Conservation (phyloP, 92 coral and sea anemone species). For the Phenganax subtilis region DNA sequence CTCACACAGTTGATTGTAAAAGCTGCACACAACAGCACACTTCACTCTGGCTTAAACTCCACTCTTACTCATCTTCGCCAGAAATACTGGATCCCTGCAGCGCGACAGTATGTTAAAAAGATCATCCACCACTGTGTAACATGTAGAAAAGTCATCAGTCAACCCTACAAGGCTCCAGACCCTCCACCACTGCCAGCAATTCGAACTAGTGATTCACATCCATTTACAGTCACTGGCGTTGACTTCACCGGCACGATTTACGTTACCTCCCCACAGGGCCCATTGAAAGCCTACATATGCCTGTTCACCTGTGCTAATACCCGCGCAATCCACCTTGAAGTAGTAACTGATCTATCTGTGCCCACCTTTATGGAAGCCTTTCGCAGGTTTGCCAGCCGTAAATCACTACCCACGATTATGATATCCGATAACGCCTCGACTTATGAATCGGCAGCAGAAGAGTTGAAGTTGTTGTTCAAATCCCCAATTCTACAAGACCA, state of each 20-base stretch:
- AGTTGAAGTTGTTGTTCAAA: neutral
- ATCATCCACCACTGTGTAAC: neutral
- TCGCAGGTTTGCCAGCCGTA: constrained; percentile 11
- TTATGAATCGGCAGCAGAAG: constrained; percentile 3
- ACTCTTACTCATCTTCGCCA: neutral
- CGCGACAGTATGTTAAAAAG: neutral
- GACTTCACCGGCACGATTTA: constrained; percentile 13
- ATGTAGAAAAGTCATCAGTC: neutral
- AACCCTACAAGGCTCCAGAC: neutral
- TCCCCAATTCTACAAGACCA: neutral
- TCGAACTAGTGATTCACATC: neutral
- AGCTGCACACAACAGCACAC: neutral
- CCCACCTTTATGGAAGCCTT: constrained; percentile 11
- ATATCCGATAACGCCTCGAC: constrained; percentile 42
- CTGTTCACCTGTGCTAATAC: constrained; percentile 32
- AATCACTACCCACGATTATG: constrained; percentile 30
- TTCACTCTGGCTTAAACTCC: neutral
- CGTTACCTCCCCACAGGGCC: constrained; percentile 4
- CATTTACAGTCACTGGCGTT: constrained; percentile 24
- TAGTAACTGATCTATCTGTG: neutral
- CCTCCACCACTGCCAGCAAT: neutral
- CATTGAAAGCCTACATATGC: constrained; percentile 9
- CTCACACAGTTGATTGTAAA: too few species aligned
- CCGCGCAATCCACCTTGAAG: constrained; percentile 6
- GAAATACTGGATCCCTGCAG: neutral